Evolutionary conservation across 2,888 invertebrate species (phyloP).

Genomic region (Chloroclysta siterata): DNA sequence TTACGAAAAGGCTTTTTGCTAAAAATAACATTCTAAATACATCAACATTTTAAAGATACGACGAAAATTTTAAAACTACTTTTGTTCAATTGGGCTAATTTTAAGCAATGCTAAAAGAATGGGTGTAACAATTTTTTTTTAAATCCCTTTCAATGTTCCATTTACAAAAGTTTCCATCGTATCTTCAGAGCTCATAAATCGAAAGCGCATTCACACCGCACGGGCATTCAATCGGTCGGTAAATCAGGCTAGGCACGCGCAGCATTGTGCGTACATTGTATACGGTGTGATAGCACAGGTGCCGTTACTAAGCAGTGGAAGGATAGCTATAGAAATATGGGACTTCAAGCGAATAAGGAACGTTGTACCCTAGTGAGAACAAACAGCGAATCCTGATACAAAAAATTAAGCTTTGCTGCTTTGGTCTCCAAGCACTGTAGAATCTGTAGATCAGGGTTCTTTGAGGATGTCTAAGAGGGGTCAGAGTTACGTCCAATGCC

Average conservation of each 20-base stretch:
- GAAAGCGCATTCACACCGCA: slow-evolving; percentile 62
- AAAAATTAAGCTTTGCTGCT: no score
- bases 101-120: no score
- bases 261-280: slow-evolving; percentile 52
- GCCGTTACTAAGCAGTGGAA: neutral
- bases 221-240: slow-evolving; percentile 62
- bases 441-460: no score
- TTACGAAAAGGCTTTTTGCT: no score
- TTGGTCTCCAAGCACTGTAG: no score
- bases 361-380: neutral
- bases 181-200: slow-evolving; percentile 49
- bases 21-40: no score
- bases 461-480: no score
- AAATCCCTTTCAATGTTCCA: slow-evolving; percentile 11
- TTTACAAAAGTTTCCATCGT: slow-evolving; percentile 27
- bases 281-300: slow-evolving; percentile 51
- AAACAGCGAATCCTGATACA: no score
- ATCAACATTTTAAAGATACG: no score
- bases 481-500: no score
- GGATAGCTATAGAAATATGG: slow-evolving; percentile 12
- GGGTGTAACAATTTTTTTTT: neutral
- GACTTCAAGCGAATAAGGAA: slow-evolving; percentile 1
- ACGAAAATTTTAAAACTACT: no score
- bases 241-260: slow-evolving; percentile 59
- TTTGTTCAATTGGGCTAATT: no score